Evolutionary conservation across 2,113 vertebrate genomes (phyloP), one percentile per base, ranked within the genome.

Genomic region (Ailuropoda melanoleuca): DNA sequence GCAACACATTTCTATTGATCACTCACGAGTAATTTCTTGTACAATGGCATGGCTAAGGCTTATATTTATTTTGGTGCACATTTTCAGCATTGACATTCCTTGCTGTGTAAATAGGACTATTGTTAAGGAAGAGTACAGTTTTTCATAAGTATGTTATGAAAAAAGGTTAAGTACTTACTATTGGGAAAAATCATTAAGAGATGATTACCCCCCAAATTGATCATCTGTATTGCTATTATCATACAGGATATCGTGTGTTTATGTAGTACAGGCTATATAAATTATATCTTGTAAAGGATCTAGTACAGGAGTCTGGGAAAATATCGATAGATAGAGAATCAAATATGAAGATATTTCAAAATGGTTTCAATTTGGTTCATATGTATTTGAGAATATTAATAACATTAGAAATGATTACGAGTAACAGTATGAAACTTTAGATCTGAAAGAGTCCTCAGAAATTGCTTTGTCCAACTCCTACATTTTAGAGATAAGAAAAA

Each of bases 1-100:
- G 56, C 66, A 98, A 97, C 50, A 98, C 80, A 97, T 97, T 97
- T 96, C 55, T 98, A 81, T 97, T 97, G 84, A 98, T 98, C 87
- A 97, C 62, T 87, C 29, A 96, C 80, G n/a, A 97, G 81, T 82
- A 97, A 97, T 96, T 98, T 94, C 80, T 98, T 97, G 48, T 80
- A 92, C 92, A 97, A 92, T 56, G 77, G 34, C 74, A 91, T 43
- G 56, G 23, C 1, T 93, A 97, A 97, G 31, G 60, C 56, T 88
- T 48, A 0, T 91, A 89, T 95, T 98, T 98, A 97, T 97, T 97
- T 98, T 98, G 86, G 37, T 74, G 84, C 9, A 70, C 19, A 55
- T 6, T 80, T 92, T 96, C 50, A 96, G 4, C 89, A 37, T 83
- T 98, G 96, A n/a, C 9, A 39, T 97, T 15, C 11, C 21, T 37